Conservation (phyloP, 2,113 vertebrate genomes). For the Anseranas semipalmata region DNA sequence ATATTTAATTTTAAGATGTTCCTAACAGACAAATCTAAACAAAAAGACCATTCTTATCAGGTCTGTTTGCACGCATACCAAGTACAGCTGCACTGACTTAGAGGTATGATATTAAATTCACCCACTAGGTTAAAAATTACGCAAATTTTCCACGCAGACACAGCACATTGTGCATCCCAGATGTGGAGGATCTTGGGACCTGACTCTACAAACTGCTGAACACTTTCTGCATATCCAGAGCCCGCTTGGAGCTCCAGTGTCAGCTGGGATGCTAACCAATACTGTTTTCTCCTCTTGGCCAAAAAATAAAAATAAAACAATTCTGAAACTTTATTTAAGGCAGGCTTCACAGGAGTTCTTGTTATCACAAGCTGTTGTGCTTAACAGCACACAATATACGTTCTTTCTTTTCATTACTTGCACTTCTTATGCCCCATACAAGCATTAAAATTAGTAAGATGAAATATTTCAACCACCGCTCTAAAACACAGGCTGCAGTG, state of each 20-base stretch:
- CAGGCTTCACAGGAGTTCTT: background rate
- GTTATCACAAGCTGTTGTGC: background rate
- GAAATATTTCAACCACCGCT: background rate
- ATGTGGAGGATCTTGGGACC: background rate
- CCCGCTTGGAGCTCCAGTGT: background rate
- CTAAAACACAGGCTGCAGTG: background rate
- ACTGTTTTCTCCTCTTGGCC: background rate
- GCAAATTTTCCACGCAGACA: background rate
- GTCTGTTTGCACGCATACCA: background rate
- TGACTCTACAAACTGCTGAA: background rate
- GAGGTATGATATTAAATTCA: background rate
- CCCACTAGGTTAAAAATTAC: background rate
- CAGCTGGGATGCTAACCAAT: background rate
- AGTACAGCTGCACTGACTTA: conserved; percentile 5
- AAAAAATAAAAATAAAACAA: background rate
- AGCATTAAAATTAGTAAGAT: background rate
- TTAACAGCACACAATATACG: background rate
- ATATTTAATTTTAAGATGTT: conserved; percentile 18
- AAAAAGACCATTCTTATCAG: background rate
- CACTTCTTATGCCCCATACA: background rate
- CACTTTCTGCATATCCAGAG: background rate
- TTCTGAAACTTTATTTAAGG: background rate
- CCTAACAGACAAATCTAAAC: background rate
- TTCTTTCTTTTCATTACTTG: background rate
- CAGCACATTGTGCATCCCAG: background rate